A percentile compares a stretch with the other conserved stretches of the same genome.
Conservation (phyloP, 2,888 invertebrate species). For the Oscheius sp. region DNA sequence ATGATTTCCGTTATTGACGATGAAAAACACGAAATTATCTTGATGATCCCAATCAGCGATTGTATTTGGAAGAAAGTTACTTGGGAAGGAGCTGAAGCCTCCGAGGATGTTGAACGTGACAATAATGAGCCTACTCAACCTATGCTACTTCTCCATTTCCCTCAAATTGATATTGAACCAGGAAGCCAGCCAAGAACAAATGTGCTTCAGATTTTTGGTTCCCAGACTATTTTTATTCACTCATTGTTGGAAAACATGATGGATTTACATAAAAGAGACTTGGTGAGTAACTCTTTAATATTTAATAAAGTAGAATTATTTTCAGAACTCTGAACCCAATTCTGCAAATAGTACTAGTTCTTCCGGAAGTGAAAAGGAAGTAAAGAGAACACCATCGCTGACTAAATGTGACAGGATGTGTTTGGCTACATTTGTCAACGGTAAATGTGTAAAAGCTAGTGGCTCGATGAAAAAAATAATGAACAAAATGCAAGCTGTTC, state of each 20-base stretch:
- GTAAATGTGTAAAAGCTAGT: conserved; percentile 24
- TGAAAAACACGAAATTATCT: conserved; percentile 74
- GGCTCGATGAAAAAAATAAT: conserved; percentile 27
- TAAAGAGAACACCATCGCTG: conserved; percentile 32
- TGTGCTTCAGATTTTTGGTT: conserved; percentile 75
- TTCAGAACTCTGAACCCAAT: not conserved
- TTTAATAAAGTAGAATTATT: not conserved
- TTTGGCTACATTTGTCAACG: conserved; percentile 34
- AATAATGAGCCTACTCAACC: conserved; percentile 71
- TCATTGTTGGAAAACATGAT: conserved; percentile 47
- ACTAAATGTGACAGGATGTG: conserved; percentile 35
- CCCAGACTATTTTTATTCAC: conserved; percentile 72
- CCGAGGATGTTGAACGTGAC: not conserved
- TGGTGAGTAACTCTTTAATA: not conserved
- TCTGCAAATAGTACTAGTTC: conserved; percentile 19
- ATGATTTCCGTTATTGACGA: conserved; percentile 88
- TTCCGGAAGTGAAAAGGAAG: not conserved
- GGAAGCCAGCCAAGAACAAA: not conserved
- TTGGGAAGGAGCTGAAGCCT: not conserved
- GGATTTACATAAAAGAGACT: not conserved
- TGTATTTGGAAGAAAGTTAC: conserved; percentile 50
- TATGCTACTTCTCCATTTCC: conserved; percentile 23
- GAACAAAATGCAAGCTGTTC: conserved; percentile 16
- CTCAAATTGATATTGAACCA: not conserved
- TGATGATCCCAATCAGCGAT: conserved; percentile 54